A percentile compares a stretch with the other conserved stretches of the same genome.
These are phyloP conservation scores for Hestina assimilis DNA, from an alignment of 1,140 invertebrate species.

Conservation along the genomic window DNA sequence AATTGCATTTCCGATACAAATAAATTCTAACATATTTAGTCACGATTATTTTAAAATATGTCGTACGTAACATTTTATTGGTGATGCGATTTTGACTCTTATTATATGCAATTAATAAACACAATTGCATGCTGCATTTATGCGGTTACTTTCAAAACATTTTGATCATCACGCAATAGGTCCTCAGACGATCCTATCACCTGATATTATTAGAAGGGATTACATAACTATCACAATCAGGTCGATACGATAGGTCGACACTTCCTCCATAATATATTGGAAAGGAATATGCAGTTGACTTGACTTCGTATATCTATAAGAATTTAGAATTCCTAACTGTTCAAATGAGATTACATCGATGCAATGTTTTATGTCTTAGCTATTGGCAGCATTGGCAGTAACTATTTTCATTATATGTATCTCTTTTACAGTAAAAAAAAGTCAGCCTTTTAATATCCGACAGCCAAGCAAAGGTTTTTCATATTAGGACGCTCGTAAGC, in stretches of 20 bases:
- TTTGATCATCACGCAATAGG: conserved; percentile 4
- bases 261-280: not conserved
- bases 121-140: not conserved
- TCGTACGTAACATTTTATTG: not conserved
- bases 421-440: too few relatives aligned
- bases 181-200: conserved; percentile 37
- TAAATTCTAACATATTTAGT: not conserved
- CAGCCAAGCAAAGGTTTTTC: too few relatives aligned
- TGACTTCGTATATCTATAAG: too few relatives aligned
- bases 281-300: too few relatives aligned
- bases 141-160: conserved; percentile 13
- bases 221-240: conserved; percentile 6
- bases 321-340: too few relatives aligned
- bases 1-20: not conserved
- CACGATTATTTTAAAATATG: not conserved
- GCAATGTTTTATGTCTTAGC: too few relatives aligned
- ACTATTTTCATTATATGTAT: too few relatives aligned
- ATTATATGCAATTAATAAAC: not conserved
- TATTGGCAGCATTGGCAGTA: too few relatives aligned
- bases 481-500: too few relatives aligned
- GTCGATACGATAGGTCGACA: not conserved
- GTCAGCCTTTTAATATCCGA: too few relatives aligned
- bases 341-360: too few relatives aligned
- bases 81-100: not conserved
- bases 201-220: conserved; percentile 23